A percentile compares a stretch with the other conserved stretches of the same genome.
Conservation (phyloP, 2,797 vertebrate genomes). For the Melanotaenia parkinsoni region DNA sequence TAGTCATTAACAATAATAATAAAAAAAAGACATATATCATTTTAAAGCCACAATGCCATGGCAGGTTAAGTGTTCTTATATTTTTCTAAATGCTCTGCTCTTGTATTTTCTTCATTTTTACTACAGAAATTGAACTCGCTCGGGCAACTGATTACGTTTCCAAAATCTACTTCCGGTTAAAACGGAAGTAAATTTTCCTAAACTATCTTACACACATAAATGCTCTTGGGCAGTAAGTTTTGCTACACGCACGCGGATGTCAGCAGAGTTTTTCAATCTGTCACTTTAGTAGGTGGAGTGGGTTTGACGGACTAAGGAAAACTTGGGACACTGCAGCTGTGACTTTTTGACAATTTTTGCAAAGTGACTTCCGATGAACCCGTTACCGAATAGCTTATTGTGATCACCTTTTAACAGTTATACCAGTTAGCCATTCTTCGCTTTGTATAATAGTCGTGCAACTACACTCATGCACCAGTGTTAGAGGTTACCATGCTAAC, state of each 20-base stretch:
- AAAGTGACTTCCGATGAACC: slow-evolving; percentile 17
- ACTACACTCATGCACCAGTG: slow-evolving; percentile 52
- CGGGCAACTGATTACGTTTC: not conserved
- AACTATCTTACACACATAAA: accelerated
- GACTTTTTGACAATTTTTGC: slow-evolving; percentile 31
- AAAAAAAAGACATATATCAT: too few relatives aligned
- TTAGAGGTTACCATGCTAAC: slow-evolving; percentile 68
- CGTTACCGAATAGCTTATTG: not conserved
- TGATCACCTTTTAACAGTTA: not conserved
- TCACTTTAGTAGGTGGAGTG: slow-evolving; percentile 64
- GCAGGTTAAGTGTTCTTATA: too few relatives aligned
- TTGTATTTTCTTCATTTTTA: too few relatives aligned
- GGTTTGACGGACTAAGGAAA: slow-evolving; percentile 45
- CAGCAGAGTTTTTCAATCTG: slow-evolving; percentile 80
- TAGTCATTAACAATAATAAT: too few relatives aligned
- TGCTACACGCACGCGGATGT: slow-evolving; percentile 73
- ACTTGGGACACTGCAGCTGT: slow-evolving; percentile 1
- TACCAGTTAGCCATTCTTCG: slow-evolving; percentile 23
- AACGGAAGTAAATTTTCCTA: not conserved
- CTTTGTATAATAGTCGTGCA: slow-evolving; percentile 54
- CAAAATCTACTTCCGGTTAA: not conserved
- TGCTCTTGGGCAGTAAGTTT: slow-evolving; percentile 59
- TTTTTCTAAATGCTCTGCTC: too few relatives aligned
- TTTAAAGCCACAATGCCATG: too few relatives aligned
- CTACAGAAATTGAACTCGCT: too few relatives aligned